These are phyloP conservation scores for Platycheirus albimanus DNA, from an alignment of 2,888 invertebrate genomes.

Conservation along the genomic window DNA sequence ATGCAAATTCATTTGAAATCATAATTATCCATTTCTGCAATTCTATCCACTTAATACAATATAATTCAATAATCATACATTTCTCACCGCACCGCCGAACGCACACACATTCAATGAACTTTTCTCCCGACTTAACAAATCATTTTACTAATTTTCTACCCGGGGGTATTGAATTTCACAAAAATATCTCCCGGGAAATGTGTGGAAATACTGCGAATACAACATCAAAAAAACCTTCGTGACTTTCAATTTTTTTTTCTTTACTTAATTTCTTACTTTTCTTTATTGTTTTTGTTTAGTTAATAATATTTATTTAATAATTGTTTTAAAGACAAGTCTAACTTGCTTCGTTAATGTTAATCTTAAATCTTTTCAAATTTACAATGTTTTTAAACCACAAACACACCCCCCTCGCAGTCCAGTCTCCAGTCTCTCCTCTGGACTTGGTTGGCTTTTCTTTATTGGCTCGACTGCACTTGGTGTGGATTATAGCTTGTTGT, in stretches of 20 bases:
- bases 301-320: slow-evolving; percentile 7
- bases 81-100: slow-evolving; percentile 5
- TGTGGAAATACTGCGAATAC: slow-evolving; percentile 30
- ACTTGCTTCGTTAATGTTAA: slow-evolving; percentile 47
- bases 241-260: slow-evolving; percentile 47
- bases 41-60: slow-evolving; percentile 39
- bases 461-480: slow-evolving; percentile 31
- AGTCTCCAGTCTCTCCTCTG: background rate
- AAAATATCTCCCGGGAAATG: slow-evolving; percentile 22
- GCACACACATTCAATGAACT: slow-evolving; percentile 32
- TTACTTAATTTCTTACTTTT: slow-evolving; percentile 11
- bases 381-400: slow-evolving; percentile 10
- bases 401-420: background rate
- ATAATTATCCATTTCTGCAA: slow-evolving; percentile 42
- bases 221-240: slow-evolving; percentile 33
- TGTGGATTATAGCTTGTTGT: slow-evolving; percentile 58
- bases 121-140: slow-evolving; percentile 45
- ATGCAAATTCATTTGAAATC: slow-evolving; percentile 18
- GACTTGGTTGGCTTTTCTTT: slow-evolving; percentile 11
- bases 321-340: slow-evolving; percentile 49
- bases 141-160: slow-evolving; percentile 39
- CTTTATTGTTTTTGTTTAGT: background rate
- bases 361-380: slow-evolving; percentile 42
- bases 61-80: slow-evolving; percentile 31
- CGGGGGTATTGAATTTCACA: slow-evolving; percentile 22